These are phyloP conservation scores for Phortica magna DNA, from an alignment of 2,888 invertebrate species.

Conservation along the genomic window DNA sequence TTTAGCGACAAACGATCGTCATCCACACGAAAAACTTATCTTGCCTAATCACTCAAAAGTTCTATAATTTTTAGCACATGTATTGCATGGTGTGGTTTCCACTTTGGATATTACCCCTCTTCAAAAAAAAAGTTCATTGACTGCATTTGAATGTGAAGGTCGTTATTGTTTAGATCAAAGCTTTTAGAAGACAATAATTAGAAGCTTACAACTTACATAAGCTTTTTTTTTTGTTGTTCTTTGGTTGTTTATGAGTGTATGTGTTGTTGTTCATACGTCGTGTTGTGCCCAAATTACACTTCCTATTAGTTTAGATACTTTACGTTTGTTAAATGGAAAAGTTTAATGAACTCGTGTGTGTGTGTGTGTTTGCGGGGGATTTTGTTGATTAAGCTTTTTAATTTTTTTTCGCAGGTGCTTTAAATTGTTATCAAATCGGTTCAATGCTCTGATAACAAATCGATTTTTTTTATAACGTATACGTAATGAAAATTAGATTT, in stretches of 20 bases:
- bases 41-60: background rate
- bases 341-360: constrained; percentile 15
- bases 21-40: background rate
- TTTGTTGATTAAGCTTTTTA: background rate
- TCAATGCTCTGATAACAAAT: background rate
- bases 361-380: too few species aligned
- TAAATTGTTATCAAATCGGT: constrained; percentile 5
- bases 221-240: background rate
- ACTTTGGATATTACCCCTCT: background rate
- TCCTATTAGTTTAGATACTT: background rate
- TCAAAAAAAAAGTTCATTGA: constrained; percentile 24
- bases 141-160: constrained; percentile 31
- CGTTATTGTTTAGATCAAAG: constrained; percentile 13
- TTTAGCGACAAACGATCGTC: background rate
- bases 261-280: constrained; percentile 2
- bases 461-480: constrained; percentile 4
- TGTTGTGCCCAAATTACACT: background rate
- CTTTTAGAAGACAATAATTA: background rate
- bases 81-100: background rate
- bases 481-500: background rate
- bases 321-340: background rate
- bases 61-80: background rate
- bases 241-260: background rate
- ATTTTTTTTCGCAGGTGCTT: background rate
- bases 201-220: constrained; percentile 24